phyloP scores from a whole-genome alignment of 2,888 invertebrate genomes.

The Hipparchia semele region DNA sequence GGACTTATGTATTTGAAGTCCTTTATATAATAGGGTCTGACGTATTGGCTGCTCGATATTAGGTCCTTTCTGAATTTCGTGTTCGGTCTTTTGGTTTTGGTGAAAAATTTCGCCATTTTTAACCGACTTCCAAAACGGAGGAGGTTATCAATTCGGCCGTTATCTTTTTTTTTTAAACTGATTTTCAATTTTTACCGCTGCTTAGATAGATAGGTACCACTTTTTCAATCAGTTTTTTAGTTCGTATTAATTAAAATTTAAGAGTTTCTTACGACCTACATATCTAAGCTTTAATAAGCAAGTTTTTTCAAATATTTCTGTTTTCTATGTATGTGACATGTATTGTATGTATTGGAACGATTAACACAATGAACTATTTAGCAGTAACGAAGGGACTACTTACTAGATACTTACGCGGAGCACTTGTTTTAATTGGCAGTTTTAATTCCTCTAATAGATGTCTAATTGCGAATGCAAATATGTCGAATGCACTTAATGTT shows the following conservation, averaged over 20 bases:
- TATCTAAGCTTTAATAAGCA: too few species aligned
- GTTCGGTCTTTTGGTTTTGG: constrained; percentile 22
- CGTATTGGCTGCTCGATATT: constrained; percentile 49
- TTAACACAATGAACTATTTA: constrained; percentile 7
- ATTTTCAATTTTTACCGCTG: not conserved
- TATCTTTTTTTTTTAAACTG: too few species aligned
- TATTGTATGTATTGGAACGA: not conserved
- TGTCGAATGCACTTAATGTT: constrained; percentile 54
- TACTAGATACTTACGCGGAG: not conserved
- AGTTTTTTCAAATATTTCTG: too few species aligned
- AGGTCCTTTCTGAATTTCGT: constrained; percentile 43
- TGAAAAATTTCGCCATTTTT: constrained; percentile 29
- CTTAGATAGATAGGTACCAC: not conserved
- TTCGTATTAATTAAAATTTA: not conserved
- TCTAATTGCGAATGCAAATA: constrained; percentile 23
- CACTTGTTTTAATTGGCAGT: constrained; percentile 11
- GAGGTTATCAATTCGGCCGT: too few species aligned
- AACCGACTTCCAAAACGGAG: not conserved
- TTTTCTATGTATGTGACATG: not conserved
- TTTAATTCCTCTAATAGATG: not conserved
- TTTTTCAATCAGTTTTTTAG: not conserved
- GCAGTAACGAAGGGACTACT: not conserved
- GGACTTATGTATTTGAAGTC: constrained; percentile 70
- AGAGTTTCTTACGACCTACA: too few species aligned
- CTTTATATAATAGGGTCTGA: constrained; percentile 66